phyloP scores from a whole-genome alignment of 2,797 vertebrate species.

The Sorex maritimensis region DNA sequence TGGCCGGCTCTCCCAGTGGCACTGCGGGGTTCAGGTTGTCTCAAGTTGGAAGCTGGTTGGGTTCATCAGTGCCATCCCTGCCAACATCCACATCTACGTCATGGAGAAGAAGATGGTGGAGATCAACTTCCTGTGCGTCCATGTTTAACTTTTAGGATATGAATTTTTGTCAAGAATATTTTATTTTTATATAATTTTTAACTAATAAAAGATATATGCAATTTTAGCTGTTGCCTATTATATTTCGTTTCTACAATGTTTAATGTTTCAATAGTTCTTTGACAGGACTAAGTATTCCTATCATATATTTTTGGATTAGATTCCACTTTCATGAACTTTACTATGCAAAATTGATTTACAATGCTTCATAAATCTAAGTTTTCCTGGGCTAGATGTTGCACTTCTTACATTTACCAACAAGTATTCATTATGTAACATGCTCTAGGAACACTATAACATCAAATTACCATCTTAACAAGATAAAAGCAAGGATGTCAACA shows the following conservation, averaged over 20 bases:
- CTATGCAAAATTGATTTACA: conserved; percentile 20
- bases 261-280: conserved; percentile 69
- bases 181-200: conserved; percentile 72
- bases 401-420: conserved; percentile 15
- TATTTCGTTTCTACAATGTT: conserved; percentile 49
- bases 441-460: neutral
- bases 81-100: conserved; percentile 97
- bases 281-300: neutral
- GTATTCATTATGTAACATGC: neutral
- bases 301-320: neutral
- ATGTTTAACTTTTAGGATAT: conserved; percentile 19
- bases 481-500: neutral
- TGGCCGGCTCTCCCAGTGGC: conserved; percentile 99
- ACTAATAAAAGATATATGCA: neutral
- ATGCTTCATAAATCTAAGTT: conserved; percentile 37
- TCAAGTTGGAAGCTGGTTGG: conserved; percentile 99
- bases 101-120: conserved; percentile 86
- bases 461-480: neutral
- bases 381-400: neutral
- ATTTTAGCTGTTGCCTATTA: conserved; percentile 45
- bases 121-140: too few relatives aligned
- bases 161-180: conserved; percentile 61
- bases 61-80: conserved; percentile 99
- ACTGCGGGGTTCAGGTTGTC: conserved; percentile 98
- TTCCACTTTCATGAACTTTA: conserved; percentile 57